Conservation (phyloP, 2,888 invertebrate species). For the Dicyrtoma fusca region DNA sequence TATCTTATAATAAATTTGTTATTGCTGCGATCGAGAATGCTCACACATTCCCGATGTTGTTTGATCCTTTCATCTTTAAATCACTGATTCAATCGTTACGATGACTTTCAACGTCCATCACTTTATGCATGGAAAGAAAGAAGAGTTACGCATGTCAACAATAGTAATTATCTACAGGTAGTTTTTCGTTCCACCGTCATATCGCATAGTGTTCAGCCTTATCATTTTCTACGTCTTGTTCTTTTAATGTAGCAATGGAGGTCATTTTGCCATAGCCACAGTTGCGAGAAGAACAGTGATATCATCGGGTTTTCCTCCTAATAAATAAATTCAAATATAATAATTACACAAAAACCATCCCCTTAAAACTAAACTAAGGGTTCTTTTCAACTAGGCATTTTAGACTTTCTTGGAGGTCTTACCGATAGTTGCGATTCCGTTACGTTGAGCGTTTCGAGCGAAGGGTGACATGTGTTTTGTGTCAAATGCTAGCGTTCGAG, state of each 20-base stretch:
- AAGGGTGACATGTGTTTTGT: constrained; percentile 95
- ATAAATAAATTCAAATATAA: too few relatives aligned
- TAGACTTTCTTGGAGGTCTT: constrained; percentile 58
- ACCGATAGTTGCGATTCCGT: constrained; percentile 92
- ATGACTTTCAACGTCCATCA: too few relatives aligned
- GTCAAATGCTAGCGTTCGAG: constrained; percentile 90
- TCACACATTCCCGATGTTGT: too few relatives aligned
- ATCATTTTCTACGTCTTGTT: too few relatives aligned
- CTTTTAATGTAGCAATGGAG: constrained; percentile 33
- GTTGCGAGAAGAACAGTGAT: constrained; percentile 49
- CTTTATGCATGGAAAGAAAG: too few relatives aligned
- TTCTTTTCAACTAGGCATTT: neutral
- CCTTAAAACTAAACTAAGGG: too few relatives aligned
- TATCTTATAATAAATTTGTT: too few relatives aligned
- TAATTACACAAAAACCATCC: too few relatives aligned
- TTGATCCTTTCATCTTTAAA: too few relatives aligned
- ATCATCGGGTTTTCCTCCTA: constrained; percentile 96
- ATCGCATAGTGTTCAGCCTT: neutral
- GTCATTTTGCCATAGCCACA: constrained; percentile 46
- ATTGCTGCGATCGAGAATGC: too few relatives aligned
- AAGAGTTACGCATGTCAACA: neutral
- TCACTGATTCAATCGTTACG: too few relatives aligned
- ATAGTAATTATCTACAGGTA: neutral
- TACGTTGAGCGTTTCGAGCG: constrained; percentile 86
- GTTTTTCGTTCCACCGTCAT: neutral